These are phyloP conservation scores for Mus pahari DNA, from an alignment of 2,113 vertebrate genomes.

Conservation along the genomic window DNA sequence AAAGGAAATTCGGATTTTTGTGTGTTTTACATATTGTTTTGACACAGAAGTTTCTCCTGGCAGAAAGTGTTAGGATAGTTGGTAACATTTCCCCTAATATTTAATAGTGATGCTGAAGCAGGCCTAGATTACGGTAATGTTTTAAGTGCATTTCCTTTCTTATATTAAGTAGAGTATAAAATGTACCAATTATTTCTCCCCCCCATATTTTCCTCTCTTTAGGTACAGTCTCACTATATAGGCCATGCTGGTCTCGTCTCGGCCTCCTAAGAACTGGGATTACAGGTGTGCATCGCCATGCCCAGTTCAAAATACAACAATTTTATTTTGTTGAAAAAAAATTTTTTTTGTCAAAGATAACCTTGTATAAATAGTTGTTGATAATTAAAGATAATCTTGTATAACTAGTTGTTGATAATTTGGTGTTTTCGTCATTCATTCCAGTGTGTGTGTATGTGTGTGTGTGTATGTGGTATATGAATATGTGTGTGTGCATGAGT, in stretches of 20 bases:
- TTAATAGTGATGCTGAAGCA: not conserved
- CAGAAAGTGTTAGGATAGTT: not conserved
- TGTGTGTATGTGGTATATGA: not conserved
- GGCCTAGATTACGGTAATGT: not conserved
- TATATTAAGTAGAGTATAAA: not conserved
- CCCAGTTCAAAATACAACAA: not conserved
- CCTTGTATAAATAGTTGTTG: not conserved
- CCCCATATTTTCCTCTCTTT: not conserved
- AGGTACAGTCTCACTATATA: not conserved
- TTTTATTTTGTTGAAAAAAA: not conserved
- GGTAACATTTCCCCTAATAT: slow-evolving; percentile 21
- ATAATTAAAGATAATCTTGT: not conserved
- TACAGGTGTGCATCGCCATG: not conserved
- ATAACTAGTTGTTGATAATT: not conserved
- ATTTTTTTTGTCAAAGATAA: not conserved
- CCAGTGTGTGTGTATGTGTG: not conserved
- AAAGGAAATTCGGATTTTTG: not conserved
- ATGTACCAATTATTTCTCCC: not conserved
- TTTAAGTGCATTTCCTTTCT: slow-evolving; percentile 31
- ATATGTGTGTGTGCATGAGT: not conserved
- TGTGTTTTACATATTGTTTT: not conserved
- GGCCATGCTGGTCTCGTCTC: not conserved
- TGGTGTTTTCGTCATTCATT: not conserved
- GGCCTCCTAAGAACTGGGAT: not conserved
- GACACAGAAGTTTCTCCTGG: not conserved